Conservation (phyloP, 2,888 invertebrate species). For the Drosophila bunnanda region DNA sequence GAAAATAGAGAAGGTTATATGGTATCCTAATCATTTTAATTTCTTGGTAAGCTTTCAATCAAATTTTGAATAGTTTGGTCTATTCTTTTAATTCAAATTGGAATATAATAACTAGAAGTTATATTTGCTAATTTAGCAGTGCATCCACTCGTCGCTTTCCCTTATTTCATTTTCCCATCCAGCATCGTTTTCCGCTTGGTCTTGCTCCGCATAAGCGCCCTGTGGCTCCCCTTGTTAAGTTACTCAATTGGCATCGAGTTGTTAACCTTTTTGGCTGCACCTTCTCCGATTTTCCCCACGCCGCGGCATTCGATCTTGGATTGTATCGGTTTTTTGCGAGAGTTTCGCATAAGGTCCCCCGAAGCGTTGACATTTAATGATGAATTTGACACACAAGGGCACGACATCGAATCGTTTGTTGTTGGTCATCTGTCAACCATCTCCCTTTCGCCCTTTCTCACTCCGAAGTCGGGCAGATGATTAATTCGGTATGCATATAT, state of each 20-base stretch:
- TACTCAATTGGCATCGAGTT: slow-evolving; percentile 74
- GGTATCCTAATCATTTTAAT: too few species aligned
- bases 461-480: slow-evolving; percentile 62
- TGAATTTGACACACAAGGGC: slow-evolving; percentile 84
- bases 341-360: slow-evolving; percentile 72
- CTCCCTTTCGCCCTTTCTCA: slow-evolving; percentile 36
- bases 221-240: slow-evolving; percentile 65
- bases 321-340: slow-evolving; percentile 15
- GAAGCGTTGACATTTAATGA: slow-evolving; percentile 84
- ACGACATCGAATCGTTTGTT: slow-evolving; percentile 69
- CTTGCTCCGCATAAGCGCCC: slow-evolving; percentile 37
- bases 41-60: not conserved
- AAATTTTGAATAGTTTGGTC: not conserved
- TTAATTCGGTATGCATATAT: slow-evolving; percentile 57
- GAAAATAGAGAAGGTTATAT: slow-evolving; percentile 5
- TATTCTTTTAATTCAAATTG: not conserved
- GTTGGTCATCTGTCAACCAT: slow-evolving; percentile 43
- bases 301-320: slow-evolving; percentile 16
- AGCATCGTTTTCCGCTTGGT: slow-evolving; percentile 34
- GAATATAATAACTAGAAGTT: too few species aligned
- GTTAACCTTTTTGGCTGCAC: slow-evolving; percentile 73
- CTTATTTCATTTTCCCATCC: not conserved
- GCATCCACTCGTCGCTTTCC: not conserved
- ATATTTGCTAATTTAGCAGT: not conserved
- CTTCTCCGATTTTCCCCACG: slow-evolving; percentile 17